A percentile compares a stretch with the other conserved stretches of the same genome.
These are phyloP conservation scores for Volucella inflata DNA, from an alignment of 2,888 invertebrate genomes.

Conservation along the genomic window DNA sequence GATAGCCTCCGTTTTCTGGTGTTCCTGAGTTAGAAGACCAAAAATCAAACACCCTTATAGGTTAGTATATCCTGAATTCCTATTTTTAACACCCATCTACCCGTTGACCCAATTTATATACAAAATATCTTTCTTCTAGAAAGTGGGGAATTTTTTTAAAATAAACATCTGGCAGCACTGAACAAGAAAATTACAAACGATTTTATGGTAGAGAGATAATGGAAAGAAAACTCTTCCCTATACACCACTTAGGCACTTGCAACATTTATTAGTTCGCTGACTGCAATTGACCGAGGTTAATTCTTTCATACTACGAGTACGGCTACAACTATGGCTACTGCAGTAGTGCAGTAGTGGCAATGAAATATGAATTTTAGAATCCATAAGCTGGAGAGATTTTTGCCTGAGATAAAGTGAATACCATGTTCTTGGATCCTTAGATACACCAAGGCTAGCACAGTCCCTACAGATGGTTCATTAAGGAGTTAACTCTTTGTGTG, in stretches of 20 bases:
- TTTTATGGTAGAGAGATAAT: not conserved
- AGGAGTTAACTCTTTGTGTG: conserved; percentile 64
- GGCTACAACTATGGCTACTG: not conserved
- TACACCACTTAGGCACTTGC: conserved; percentile 60
- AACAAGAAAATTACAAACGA: not conserved
- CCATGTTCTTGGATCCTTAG: conserved; percentile 1
- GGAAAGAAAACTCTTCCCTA: conserved; percentile 24
- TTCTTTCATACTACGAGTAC: conserved; percentile 17
- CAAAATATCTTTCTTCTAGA: too few relatives aligned
- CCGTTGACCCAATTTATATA: too few relatives aligned
- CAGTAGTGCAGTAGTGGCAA: not conserved
- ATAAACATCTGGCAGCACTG: too few relatives aligned
- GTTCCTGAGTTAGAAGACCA: too few relatives aligned
- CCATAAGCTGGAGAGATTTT: conserved; percentile 25
- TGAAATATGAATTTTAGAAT: conserved; percentile 32
- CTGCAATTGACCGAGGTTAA: conserved; percentile 74
- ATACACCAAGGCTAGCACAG: not conserved
- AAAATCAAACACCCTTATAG: too few relatives aligned
- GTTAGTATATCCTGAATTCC: too few relatives aligned
- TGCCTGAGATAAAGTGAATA: conserved; percentile 13
- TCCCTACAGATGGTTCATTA: conserved; percentile 22
- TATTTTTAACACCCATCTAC: too few relatives aligned
- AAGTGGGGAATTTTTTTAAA: too few relatives aligned
- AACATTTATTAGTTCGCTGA: conserved; percentile 73
- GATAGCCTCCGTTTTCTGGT: too few relatives aligned